A percentile compares a stretch with the other conserved stretches of the same genome.
Evolutionary conservation across 2,797 vertebrate genomes (phyloP).

Genomic region (Bradypodion ventrale): DNA sequence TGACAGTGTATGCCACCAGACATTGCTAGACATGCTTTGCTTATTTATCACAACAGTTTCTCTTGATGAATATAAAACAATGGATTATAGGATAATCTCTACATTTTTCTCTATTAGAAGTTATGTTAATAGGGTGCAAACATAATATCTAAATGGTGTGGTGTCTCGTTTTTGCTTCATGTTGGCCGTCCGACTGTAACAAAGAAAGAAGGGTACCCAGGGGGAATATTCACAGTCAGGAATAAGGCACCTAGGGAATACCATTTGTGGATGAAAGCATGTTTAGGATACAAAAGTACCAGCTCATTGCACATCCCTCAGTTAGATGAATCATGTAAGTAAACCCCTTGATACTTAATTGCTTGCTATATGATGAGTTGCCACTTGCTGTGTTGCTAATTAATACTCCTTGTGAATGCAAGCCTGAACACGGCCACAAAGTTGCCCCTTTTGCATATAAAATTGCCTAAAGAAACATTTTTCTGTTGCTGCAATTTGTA

Average conservation of each 20-base stretch:
- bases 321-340: slow-evolving; percentile 19
- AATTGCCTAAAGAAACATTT: background rate
- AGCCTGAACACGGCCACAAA: background rate
- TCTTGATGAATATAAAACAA: background rate
- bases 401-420: background rate
- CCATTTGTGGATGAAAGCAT: slow-evolving; percentile 19
- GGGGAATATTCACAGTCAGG: slow-evolving; percentile 2
- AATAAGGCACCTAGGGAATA: slow-evolving; percentile 18
- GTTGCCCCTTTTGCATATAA: background rate
- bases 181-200: background rate
- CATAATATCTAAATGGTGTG: slow-evolving; percentile 1
- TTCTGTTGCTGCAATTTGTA: background rate
- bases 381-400: slow-evolving; percentile 34
- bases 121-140: slow-evolving; percentile 15
- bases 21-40: background rate
- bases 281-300: slow-evolving; percentile 16
- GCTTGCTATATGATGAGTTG: slow-evolving; percentile 26
- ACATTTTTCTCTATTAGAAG: background rate
- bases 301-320: background rate
- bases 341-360: slow-evolving; percentile 24
- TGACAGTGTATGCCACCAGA: background rate
- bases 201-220: background rate
- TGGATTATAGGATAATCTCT: background rate
- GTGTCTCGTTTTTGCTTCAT: slow-evolving; percentile 16
- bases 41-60: background rate